These are phyloP conservation scores for Bombus confusus DNA, from an alignment of 1,140 invertebrate species.

Conservation along the genomic window DNA sequence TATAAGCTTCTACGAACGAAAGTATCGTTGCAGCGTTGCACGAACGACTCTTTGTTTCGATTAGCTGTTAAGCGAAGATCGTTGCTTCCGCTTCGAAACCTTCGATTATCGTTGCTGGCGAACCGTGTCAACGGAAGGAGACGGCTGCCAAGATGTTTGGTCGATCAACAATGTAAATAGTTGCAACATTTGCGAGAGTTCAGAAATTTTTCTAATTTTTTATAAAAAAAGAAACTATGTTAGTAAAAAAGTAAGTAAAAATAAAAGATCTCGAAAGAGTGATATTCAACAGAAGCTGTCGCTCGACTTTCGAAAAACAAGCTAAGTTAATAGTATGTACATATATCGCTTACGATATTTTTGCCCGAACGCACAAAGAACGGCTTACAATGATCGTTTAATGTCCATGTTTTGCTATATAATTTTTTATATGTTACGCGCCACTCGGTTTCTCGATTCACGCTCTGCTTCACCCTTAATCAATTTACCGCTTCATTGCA, in stretches of 20 bases:
- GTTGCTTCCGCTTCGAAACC: slow-evolving; percentile 66
- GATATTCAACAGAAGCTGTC: not conserved
- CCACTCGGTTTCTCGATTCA: slow-evolving; percentile 19
- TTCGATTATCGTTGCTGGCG: slow-evolving; percentile 71
- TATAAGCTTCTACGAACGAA: not conserved
- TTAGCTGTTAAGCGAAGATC: slow-evolving; percentile 49
- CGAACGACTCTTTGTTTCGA: slow-evolving; percentile 61
- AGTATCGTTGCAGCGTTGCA: slow-evolving; percentile 28
- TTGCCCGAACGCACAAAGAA: not conserved
- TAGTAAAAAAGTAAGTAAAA: too few relatives aligned
- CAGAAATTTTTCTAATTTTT: too few relatives aligned
- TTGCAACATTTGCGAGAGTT: not conserved
- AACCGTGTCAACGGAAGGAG: slow-evolving; percentile 68
- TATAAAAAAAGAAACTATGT: not conserved
- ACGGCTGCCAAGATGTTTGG: slow-evolving; percentile 49
- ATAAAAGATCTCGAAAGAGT: not conserved
- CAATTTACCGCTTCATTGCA: slow-evolving; percentile 47
- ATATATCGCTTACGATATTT: not conserved
- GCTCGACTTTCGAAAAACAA: not conserved
- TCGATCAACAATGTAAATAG: slow-evolving; percentile 48
- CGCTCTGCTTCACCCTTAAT: slow-evolving; percentile 59
- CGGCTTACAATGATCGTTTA: not conserved
- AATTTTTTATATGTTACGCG: slow-evolving; percentile 24
- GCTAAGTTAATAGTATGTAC: not conserved
- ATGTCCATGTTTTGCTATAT: slow-evolving; percentile 12